These are phyloP conservation scores for Hycleus cichorii DNA, from an alignment of 1,140 invertebrate genomes.

Conservation along the genomic window DNA sequence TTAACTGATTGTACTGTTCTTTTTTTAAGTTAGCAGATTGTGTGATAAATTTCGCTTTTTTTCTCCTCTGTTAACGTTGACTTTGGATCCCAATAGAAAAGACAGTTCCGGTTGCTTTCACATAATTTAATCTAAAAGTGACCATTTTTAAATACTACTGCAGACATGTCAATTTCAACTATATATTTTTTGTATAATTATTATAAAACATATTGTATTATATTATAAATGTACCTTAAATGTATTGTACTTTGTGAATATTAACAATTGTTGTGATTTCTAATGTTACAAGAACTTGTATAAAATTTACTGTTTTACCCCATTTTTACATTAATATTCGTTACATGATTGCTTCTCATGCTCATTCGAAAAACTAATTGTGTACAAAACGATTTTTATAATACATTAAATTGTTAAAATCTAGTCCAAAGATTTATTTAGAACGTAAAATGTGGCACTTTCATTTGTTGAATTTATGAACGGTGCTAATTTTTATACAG, in stretches of 20 bases:
- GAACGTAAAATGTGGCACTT: not conserved
- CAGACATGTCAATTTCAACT: slow-evolving; percentile 12
- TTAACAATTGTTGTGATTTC: slow-evolving; percentile 14
- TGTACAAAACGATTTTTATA: slow-evolving; percentile 11
- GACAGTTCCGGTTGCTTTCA: too few species aligned
- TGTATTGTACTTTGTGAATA: slow-evolving; percentile 13
- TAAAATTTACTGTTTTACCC: not conserved
- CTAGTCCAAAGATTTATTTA: slow-evolving; percentile 9
- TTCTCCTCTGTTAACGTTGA: not conserved
- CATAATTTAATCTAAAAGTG: too few species aligned
- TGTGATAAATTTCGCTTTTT: slow-evolving; percentile 14
- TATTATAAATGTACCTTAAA: slow-evolving; percentile 12
- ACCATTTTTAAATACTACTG: too few species aligned
- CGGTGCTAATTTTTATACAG: too few species aligned
- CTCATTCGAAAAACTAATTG: not conserved
- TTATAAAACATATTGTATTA: slow-evolving; percentile 10
- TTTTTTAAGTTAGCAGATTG: slow-evolving; percentile 7
- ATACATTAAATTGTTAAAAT: slow-evolving; percentile 10
- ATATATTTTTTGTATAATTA: slow-evolving; percentile 11
- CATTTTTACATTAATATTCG: too few species aligned
- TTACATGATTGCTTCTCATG: too few species aligned
- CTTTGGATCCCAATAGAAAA: not conserved
- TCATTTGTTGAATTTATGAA: too few species aligned
- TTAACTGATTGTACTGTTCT: not conserved
- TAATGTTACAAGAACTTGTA: slow-evolving; percentile 10